Conservation (phyloP, 2,113 vertebrate genomes). For the Edolisoma coerulescens region DNA sequence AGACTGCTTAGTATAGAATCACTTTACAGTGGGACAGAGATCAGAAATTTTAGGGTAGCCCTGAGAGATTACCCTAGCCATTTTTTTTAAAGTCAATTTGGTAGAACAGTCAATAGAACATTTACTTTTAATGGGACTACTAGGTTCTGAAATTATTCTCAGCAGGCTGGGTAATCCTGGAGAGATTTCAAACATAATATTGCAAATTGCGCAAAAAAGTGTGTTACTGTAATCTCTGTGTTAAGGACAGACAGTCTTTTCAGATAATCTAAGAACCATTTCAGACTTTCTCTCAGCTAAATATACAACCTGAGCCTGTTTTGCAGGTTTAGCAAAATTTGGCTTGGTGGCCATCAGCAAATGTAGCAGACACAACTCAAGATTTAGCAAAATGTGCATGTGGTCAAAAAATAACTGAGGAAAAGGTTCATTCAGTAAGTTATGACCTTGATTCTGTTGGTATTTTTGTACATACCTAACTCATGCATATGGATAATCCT, state of each 20-base stretch:
- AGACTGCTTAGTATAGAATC: neutral
- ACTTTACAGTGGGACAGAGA: neutral
- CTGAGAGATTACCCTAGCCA: neutral
- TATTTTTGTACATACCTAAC: neutral
- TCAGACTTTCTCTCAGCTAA: neutral
- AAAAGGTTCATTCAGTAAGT: neutral
- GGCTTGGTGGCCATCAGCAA: neutral
- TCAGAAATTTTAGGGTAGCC: neutral
- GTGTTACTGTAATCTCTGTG: neutral
- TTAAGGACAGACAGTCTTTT: neutral
- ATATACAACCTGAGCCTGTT: neutral
- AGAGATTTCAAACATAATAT: neutral
- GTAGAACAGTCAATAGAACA: neutral
- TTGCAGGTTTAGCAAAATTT: neutral
- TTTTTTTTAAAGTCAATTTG: neutral
- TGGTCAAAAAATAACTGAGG: neutral
- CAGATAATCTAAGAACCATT: neutral
- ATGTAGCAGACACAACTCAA: neutral
- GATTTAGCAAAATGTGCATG: neutral
- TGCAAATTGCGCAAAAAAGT: neutral
- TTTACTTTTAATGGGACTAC: neutral
- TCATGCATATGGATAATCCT: neutral
- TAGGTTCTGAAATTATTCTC: slow-evolving; percentile 14
- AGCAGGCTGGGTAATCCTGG: neutral
- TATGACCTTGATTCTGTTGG: neutral